Base-by-base conservation (phyloP, 2,113 vertebrate genomes). In the Phalacrocorax aristotelis region DNA sequence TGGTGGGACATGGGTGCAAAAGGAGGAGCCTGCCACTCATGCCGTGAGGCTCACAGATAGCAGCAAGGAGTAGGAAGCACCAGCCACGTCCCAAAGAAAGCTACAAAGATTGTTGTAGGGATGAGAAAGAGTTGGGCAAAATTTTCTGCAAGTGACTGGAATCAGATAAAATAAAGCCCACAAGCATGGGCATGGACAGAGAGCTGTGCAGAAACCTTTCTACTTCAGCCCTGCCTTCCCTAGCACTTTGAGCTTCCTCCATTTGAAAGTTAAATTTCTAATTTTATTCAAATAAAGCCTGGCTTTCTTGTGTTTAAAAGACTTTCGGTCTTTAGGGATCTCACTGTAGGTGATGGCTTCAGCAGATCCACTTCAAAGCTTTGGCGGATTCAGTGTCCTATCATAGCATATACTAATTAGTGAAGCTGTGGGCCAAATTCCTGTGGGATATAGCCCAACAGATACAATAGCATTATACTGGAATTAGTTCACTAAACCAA, bases 351-450 rank as follows among this genome's bases (percentile, higher is more conserved):
- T 97, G 96, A 96, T 83, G 92, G 95, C 52, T 97, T 91, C 92
- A 86, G 85, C 96, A 94, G 95, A 93, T 96, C 90, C 90, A 95
- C 95, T 97, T 97, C 96, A 97, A 97, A 97, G 96, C 96, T 66
- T 77, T 55, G 91, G 69, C 5, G 1, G 84, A 62, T 93, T 95
- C 87, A 26, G 83, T 91, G 96, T 92, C 96, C 96, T 96, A 80
- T 86, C 95, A 86, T 62, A 96, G 90, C 70, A 74, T 66, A 29
- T 3, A 85, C 58, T 97, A 97, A 97, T 95, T 95, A 96, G 87
- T 64, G 91, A 70, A 90, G 61, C 81, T 89, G 65, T 61, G 87
- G 96, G 74, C 71, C 75, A 81, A 55, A 44, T 29, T 93, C 94
- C 93, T 70, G 13, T 13, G 93, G 82, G 89, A 85, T 8, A 21